phyloP scores from a whole-genome alignment of 2,888 invertebrate genomes.

The Galeopsomyia nigrocyanea region DNA sequence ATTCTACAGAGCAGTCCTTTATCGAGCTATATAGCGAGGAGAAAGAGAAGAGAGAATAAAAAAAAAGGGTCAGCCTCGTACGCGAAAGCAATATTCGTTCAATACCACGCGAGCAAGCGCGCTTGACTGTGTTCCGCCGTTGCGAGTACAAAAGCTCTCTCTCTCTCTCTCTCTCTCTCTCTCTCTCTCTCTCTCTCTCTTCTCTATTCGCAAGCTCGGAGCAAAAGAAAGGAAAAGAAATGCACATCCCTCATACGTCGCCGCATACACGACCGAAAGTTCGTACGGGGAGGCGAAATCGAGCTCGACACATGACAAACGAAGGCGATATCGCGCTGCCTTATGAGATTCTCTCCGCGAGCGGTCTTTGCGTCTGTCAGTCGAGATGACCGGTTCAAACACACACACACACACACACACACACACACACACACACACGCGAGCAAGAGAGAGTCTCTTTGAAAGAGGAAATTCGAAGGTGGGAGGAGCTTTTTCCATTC shows the following conservation, averaged over 20 bases:
- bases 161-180: too few relatives aligned
- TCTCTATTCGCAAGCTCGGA: background rate
- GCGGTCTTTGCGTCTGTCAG: slow-evolving; percentile 31
- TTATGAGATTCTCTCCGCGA: slow-evolving; percentile 31
- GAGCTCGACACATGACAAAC: slow-evolving; percentile 42
- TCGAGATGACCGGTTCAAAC: slow-evolving; percentile 29
- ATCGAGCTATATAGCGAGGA: too few relatives aligned
- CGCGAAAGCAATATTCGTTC: too few relatives aligned
- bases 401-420: background rate
- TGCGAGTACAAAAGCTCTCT: background rate
- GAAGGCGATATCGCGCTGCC: slow-evolving; percentile 33
- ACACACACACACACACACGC: slow-evolving; percentile 14
- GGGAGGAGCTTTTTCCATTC: slow-evolving; percentile 32
- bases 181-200: too few relatives aligned
- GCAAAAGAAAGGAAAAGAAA: slow-evolving; percentile 1
- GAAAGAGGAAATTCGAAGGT: slow-evolving; percentile 50
- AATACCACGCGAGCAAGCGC: too few relatives aligned
- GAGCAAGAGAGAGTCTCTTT: slow-evolving; percentile 44
- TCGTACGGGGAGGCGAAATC: slow-evolving; percentile 29
- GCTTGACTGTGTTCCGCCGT: too few relatives aligned
- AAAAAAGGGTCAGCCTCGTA: too few relatives aligned
- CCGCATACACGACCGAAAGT: background rate
- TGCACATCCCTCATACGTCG: slow-evolving; percentile 14
- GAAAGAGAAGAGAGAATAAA: too few relatives aligned
- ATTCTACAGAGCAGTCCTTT: too few relatives aligned